Base-by-base conservation (phyloP, 2,113 vertebrate genomes). In the Chloroceryle aenea region DNA sequence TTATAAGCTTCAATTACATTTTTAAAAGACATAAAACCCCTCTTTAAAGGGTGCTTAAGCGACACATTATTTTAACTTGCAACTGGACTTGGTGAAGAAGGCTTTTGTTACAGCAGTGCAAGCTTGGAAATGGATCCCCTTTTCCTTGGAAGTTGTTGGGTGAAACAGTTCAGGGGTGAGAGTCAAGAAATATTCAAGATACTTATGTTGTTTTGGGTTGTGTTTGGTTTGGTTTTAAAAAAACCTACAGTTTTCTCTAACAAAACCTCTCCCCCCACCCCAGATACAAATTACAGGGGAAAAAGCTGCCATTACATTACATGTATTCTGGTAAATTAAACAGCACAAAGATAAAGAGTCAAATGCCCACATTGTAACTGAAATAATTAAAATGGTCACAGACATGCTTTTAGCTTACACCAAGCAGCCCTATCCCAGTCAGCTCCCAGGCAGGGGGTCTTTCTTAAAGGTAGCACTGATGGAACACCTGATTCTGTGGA, bases 1-100 rank as follows among this genome's bases (percentile, higher is more conserved):
- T 97, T 97, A 97, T 96, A 97, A 96, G 96, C 96, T 94, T 78
- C 95, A 96, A 96, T 96, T 96, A 96, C 85, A 78, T 94, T 96
- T 96, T 96, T 90, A 92, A 94, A 95, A 96, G 96, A 96, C 93
- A 94, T 96, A 89, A 97, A 96, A 72, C 0, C 36, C 61, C 79
- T 95, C 90, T 94, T 96, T 94, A 95, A 95, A 92, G 90, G 30
- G 52, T 93, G 69, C 80, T 96, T 93, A 95, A 48, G 69, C 90
- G 95, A 93, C 95, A 94, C 76, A 90, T 96, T 90, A 92, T 52
- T 94, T 95, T 89, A 94, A 95, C 83, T 96, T 97, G 86, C 86
- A 69, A 58, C 68, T 79, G 90, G 93, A 94, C 88, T 84, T 93
- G 38, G 12, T 48, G 56, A 76, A 77, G 78, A 91, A 75, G 42